These are phyloP conservation scores for Manacus vitellinus DNA, from an alignment of 2,113 vertebrate genomes.

Conservation along the genomic window DNA sequence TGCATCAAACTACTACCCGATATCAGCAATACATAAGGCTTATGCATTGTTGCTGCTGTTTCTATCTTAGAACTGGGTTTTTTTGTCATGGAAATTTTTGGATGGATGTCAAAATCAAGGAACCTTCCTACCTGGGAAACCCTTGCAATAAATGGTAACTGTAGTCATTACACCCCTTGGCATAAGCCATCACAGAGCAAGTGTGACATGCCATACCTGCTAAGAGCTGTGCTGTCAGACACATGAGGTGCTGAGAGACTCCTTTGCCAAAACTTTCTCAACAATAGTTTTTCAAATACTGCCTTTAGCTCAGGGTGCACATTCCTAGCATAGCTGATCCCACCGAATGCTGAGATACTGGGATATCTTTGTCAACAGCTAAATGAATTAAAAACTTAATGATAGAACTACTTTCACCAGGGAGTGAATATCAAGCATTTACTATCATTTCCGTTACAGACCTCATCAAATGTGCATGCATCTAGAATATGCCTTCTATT, in stretches of 20 bases:
- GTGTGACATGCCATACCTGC: not conserved
- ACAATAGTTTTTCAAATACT: not conserved
- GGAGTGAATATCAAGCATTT: not conserved
- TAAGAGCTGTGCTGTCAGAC: not conserved
- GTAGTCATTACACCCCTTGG: not conserved
- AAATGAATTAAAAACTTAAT: not conserved
- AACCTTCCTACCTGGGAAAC: not conserved
- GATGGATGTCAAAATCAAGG: not conserved
- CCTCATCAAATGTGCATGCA: not conserved
- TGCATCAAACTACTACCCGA: not conserved
- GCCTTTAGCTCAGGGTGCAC: not conserved
- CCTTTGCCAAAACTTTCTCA: not conserved
- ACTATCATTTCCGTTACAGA: not conserved
- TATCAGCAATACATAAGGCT: not conserved
- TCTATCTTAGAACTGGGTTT: not conserved
- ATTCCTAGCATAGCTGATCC: not conserved
- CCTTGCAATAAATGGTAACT: not conserved
- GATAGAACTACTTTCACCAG: not conserved
- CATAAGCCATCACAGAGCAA: not conserved
- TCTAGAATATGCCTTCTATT: not conserved
- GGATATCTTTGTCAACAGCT: not conserved
- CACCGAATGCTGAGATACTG: not conserved
- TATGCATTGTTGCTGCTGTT: not conserved
- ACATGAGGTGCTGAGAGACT: not conserved
- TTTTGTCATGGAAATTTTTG: not conserved